A percentile compares a stretch with the other conserved stretches of the same genome.
Conservation (phyloP, 35 echinoderm and acorn worm species). For the Heliocidaris tuberculata region DNA sequence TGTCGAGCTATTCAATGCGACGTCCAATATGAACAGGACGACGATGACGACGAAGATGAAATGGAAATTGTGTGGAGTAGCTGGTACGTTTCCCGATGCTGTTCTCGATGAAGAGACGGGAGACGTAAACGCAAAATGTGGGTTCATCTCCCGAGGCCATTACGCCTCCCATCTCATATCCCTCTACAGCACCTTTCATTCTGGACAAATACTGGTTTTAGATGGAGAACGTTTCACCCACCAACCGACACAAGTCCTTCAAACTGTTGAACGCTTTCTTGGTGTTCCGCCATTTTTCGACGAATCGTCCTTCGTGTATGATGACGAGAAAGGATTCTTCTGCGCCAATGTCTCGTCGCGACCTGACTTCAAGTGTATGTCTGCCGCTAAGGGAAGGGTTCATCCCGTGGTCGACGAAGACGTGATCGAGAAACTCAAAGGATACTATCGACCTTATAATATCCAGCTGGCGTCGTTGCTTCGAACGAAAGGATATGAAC, state of each 20-base stretch:
- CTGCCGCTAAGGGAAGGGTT: neutral
- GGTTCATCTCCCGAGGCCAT: too few relatives aligned
- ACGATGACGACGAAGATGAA: too few relatives aligned
- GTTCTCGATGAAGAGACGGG: too few relatives aligned
- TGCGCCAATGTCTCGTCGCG: neutral
- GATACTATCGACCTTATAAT: neutral
- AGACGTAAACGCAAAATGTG: too few relatives aligned
- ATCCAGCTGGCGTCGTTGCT: neutral
- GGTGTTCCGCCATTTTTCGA: neutral
- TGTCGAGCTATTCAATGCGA: too few relatives aligned
- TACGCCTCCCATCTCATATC: neutral
- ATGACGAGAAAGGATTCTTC: slow-evolving; percentile 19
- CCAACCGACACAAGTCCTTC: neutral
- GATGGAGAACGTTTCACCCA: neutral
- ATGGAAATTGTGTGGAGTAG: too few relatives aligned
- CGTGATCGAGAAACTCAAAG: neutral
- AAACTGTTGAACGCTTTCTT: neutral
- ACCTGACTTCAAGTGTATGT: neutral
- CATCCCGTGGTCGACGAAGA: neutral
- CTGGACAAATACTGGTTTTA: neutral
- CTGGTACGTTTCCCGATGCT: too few relatives aligned
- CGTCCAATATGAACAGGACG: too few relatives aligned
- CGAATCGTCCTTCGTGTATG: neutral
- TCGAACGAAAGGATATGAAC: neutral
- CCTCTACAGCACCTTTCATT: neutral